Conservation (phyloP, 2,113 vertebrate species). For the cat (Felis catus) region F.catus_Fca126_mat1.0 CM031423.1:70880501-70881000, state of each 20-base stretch:
- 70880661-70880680: not conserved
- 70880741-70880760: not conserved
- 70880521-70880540: slow-evolving; percentile 45
- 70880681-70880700: not conserved
- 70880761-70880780: not conserved
- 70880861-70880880: not conserved
- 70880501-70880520: slow-evolving; percentile 17
- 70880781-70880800: not conserved
- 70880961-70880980: not conserved
- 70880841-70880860: not conserved
- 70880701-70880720: not conserved
- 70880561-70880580: slow-evolving; percentile 67
- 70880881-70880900: not conserved
- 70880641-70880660: slow-evolving; percentile 60
- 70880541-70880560: slow-evolving; percentile 49
- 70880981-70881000: not conserved
- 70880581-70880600: slow-evolving; percentile 45
- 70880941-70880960: not conserved
- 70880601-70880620: slow-evolving; percentile 50
- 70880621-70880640: slow-evolving; percentile 45
- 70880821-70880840: fast-evolving
- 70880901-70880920: not conserved
- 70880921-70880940: not conserved
- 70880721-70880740: not conserved
- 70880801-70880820: not conserved